phyloP scores from a whole-genome alignment of 2,888 invertebrate genomes.

The Megalurothrips usitatus region DNA sequence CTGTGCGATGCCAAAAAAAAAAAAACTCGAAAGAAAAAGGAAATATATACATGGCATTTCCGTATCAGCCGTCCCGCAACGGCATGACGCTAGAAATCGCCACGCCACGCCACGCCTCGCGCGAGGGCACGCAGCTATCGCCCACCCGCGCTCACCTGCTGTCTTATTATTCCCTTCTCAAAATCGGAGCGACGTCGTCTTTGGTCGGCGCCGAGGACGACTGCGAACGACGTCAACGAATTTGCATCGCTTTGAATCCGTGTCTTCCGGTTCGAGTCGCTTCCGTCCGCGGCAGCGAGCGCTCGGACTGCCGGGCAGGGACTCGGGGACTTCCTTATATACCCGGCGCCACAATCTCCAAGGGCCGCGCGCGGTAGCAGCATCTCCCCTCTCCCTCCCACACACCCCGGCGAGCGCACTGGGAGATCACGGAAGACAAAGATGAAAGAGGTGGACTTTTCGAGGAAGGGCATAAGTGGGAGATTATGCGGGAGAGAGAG shows the following conservation, averaged over 20 bases:
- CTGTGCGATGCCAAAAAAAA: too few relatives aligned
- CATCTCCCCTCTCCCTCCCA: too few relatives aligned
- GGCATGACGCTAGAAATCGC: too few relatives aligned
- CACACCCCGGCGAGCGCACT: too few relatives aligned
- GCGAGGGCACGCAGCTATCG: too few relatives aligned
- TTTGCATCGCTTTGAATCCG: background rate
- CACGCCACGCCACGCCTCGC: too few relatives aligned
- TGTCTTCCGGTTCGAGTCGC: background rate
- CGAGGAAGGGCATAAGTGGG: slow-evolving; percentile 13
- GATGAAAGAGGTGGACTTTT: slow-evolving; percentile 2
- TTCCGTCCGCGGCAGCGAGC: background rate
- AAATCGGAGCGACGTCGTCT: background rate
- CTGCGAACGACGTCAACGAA: background rate
- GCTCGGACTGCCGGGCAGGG: background rate
- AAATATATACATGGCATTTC: too few relatives aligned
- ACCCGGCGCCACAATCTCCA: too few relatives aligned
- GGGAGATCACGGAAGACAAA: background rate
- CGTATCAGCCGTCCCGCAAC: too few relatives aligned
- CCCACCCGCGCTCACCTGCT: background rate
- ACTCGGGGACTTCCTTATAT: background rate
- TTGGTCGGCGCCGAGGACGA: too few relatives aligned
- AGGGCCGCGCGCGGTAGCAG: background rate
- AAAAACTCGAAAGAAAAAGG: too few relatives aligned
- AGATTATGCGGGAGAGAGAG: background rate
- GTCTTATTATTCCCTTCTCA: background rate